Percentiles rank a stretch among this genome's conserved stretches.
phyloP scores from a whole-genome alignment of 2,888 invertebrate species.

The Torymus tubicola region DNA sequence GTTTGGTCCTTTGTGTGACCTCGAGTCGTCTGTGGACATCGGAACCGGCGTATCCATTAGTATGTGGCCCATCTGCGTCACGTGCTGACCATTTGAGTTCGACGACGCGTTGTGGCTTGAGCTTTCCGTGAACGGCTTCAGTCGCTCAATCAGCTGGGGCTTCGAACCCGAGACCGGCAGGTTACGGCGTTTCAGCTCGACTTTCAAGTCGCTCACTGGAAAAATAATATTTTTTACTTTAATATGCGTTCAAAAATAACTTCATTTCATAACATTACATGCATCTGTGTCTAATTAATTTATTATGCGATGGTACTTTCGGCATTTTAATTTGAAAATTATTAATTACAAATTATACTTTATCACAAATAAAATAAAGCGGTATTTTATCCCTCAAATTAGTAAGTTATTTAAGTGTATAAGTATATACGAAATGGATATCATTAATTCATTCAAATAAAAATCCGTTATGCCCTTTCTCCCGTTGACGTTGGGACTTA shows the following conservation, averaged over 20 bases:
- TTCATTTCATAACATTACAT: no score
- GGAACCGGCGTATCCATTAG: constrained; percentile 76
- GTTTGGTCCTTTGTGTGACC: constrained; percentile 71
- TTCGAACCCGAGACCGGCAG: constrained; percentile 97
- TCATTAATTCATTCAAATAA: neutral
- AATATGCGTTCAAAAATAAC: neutral
- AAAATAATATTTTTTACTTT: constrained; percentile 32
- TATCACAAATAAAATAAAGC: no score
- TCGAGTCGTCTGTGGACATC: constrained; percentile 72
- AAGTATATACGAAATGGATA: neutral
- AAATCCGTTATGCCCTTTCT: constrained; percentile 2
- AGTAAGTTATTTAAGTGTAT: neutral
- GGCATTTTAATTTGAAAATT: no score
- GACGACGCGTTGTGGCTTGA: constrained; percentile 67
- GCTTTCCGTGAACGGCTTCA: constrained; percentile 84
- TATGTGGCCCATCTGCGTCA: constrained; percentile 76
- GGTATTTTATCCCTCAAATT: no score
- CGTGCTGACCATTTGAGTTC: constrained; percentile 72
- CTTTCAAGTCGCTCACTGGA: constrained; percentile 92
- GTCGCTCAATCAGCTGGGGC: constrained; percentile 93
- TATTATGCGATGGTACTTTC: no score
- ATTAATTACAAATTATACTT: no score
- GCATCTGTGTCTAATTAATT: no score
- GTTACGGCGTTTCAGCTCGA: constrained; percentile 94
- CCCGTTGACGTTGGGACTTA: no score